Evolutionary conservation across 2,113 vertebrate genomes (phyloP), one percentile per base, ranked within the genome.

Genomic region (Orientallactaga bullata): DNA sequence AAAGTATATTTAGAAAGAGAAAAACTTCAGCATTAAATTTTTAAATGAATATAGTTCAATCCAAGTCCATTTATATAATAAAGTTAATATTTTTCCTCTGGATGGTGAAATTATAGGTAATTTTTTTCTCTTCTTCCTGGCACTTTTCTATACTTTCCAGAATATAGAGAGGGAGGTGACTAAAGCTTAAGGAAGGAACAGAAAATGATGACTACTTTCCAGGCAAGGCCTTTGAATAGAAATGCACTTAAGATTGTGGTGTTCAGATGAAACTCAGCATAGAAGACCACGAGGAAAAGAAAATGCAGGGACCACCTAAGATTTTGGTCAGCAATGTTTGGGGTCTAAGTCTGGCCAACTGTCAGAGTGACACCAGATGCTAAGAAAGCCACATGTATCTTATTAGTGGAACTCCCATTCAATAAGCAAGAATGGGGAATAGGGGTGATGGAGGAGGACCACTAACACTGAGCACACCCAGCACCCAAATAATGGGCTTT

Each of bases 1-100:
- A 89, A 94, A 94, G 72, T 93, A 94, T 89, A 96, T 79, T 96
- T 94, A 95, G 91, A 95, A 97, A 92, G 73, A 93, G 60, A 88
- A 89, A 90, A 90, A 63, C 76, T 94, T 95, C 18, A 91, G 47
- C 58, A 89, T 77, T 95, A 94, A 80, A 91, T 87, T 96, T 92
- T 35, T 60, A 87, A 96, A 91, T 73, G 77, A 73, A 85, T 82
- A 78, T 77, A 80, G 65, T 84, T 94, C 76, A 83, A 86, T 65
- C 24, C 65, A 90, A 92, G 65, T 85, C 66, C 89, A 95, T 87
- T 90, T 94, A 90, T 87, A 91, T 86, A 95, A 92, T 90, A 96
- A 89, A 71, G 89, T 92, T 90, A 90, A 90, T 39, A 87, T 74
- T 83, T 68, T 35, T 16, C 39, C 77, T 73, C 73, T 88, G 11